phyloP scores from a whole-genome alignment of 2,888 invertebrate genomes.

The Synergus gifuensis region DNA sequence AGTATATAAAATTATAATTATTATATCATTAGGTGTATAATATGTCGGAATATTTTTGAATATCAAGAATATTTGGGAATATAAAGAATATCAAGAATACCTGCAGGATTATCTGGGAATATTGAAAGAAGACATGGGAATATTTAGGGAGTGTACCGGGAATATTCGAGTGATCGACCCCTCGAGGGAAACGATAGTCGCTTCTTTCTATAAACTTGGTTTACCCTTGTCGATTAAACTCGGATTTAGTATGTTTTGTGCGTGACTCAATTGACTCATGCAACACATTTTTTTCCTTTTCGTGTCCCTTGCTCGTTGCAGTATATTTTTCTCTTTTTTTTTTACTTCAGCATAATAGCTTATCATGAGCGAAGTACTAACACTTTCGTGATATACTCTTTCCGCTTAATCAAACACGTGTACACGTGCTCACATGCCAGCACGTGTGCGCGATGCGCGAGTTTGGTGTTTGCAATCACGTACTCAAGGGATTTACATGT shows the following conservation, averaged over 20 bases:
- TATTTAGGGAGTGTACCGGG: too few relatives aligned
- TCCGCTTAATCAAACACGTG: conserved; percentile 6
- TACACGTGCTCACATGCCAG: conserved; percentile 8
- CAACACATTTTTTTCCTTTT: neutral
- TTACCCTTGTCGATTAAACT: neutral
- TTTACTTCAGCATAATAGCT: neutral
- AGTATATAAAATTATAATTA: too few relatives aligned
- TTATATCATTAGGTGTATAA: too few relatives aligned
- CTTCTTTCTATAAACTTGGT: too few relatives aligned
- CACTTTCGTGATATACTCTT: conserved; percentile 13
- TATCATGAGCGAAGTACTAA: conserved; percentile 6
- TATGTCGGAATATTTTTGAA: too few relatives aligned
- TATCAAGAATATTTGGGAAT: too few relatives aligned
- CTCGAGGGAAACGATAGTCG: too few relatives aligned
- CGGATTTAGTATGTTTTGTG: neutral
- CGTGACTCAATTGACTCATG: neutral
- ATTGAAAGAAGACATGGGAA: too few relatives aligned
- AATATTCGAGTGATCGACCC: too few relatives aligned
- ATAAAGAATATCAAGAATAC: too few relatives aligned
- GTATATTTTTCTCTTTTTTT: neutral
- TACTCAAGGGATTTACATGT: neutral
- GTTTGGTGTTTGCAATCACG: neutral
- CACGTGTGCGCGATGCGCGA: conserved; percentile 3
- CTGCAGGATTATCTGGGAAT: too few relatives aligned
- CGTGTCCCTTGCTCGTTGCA: neutral